Evolutionary conservation across 2,888 invertebrate species (phyloP).

Genomic region (Spilosoma lubricipeda): DNA sequence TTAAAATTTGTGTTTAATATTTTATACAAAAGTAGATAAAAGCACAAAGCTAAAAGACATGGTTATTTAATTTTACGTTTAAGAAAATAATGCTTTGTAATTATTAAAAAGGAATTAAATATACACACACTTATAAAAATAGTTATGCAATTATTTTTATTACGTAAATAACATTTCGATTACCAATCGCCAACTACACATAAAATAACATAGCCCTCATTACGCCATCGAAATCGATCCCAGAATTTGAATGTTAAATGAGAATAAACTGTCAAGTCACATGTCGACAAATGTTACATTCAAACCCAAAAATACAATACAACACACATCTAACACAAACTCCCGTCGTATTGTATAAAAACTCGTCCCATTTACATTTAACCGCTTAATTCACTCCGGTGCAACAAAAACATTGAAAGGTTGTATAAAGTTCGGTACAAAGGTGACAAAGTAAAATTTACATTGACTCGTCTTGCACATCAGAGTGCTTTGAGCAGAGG

Average conservation of each 20-base stretch:
- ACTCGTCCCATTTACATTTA: slow-evolving; percentile 33
- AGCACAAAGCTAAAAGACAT: no score
- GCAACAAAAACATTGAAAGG: slow-evolving; percentile 45
- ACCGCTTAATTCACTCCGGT: slow-evolving; percentile 30
- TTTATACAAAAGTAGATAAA: neutral
- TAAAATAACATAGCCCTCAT: neutral
- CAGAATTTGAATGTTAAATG: neutral
- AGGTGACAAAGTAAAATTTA: slow-evolving; percentile 55
- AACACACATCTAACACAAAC: slow-evolving; percentile 25
- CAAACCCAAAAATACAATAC: slow-evolving; percentile 10
- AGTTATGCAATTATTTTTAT: neutral
- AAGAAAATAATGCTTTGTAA: no score
- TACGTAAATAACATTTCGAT: neutral
- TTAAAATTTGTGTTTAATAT: neutral
- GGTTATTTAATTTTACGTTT: no score
- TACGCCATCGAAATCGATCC: neutral
- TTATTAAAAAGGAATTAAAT: no score
- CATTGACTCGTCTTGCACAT: slow-evolving; percentile 48
- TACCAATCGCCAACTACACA: neutral
- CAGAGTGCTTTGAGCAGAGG: slow-evolving; percentile 58
- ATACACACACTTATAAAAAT: neutral
- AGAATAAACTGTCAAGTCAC: neutral
- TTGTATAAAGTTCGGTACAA: slow-evolving; percentile 29
- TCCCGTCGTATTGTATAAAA: slow-evolving; percentile 20
- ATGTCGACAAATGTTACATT: slow-evolving; percentile 4